phyloP scores from a whole-genome alignment of 2,113 vertebrate genomes.

The Catharus minimus region DNA sequence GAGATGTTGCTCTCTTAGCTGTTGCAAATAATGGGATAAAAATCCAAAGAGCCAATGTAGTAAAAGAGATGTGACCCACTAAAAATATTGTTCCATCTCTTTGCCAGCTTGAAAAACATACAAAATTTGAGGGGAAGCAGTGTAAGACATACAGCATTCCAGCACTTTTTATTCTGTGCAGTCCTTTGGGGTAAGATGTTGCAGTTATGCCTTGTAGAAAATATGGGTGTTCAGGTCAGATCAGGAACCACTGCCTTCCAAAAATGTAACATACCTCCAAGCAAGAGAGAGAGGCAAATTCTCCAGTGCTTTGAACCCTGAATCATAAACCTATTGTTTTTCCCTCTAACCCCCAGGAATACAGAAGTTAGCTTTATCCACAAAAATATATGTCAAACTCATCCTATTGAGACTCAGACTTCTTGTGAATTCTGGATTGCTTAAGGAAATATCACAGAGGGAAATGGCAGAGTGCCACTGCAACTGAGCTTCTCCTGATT shows the following conservation, averaged over 20 bases:
- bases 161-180: background rate
- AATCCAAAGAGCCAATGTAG: background rate
- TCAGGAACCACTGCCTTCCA: background rate
- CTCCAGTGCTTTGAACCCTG: background rate
- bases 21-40: background rate
- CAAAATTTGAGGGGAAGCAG: background rate
- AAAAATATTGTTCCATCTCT: background rate
- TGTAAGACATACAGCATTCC: background rate
- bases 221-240: background rate
- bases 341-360: background rate
- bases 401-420: background rate
- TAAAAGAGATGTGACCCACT: background rate
- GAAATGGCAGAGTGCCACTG: background rate
- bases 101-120: background rate
- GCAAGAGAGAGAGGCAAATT: background rate
- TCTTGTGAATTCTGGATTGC: background rate
- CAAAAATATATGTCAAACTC: background rate
- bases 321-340: background rate
- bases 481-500: background rate
- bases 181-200: background rate
- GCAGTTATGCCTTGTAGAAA: background rate
- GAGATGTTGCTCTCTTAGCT: background rate
- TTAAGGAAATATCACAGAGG: background rate
- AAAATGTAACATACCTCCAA: background rate
- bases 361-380: background rate